phyloP scores from a whole-genome alignment of 2,113 vertebrate species.

The Mustela nigripes region DNA sequence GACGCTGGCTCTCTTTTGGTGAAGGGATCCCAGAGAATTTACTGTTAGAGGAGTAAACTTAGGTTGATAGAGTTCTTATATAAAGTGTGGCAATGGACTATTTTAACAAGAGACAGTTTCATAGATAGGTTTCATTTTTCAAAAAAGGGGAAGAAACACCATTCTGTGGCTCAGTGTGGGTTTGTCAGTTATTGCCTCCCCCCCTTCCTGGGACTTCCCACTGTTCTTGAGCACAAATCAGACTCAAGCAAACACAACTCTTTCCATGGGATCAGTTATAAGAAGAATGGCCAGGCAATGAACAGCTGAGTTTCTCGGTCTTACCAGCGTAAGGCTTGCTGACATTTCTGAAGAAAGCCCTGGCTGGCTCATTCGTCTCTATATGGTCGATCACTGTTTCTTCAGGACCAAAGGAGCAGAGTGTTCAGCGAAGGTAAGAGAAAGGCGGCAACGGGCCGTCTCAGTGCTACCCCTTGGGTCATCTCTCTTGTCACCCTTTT shows the following conservation, averaged over 20 bases:
- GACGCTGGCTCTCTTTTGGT: not conserved
- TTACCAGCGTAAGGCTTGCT: constrained; percentile 46
- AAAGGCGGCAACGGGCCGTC: not conserved
- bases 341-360: constrained; percentile 62
- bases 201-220: constrained; percentile 86
- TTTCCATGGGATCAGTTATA: constrained; percentile 74
- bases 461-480: not conserved
- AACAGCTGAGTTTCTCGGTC: constrained; percentile 22
- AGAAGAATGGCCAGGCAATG: constrained; percentile 74
- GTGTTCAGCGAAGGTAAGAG: constrained; percentile 86
- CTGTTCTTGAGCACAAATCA: constrained; percentile 75
- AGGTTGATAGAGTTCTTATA: not conserved
- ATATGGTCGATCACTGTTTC: constrained; percentile 33
- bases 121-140: constrained; percentile 86
- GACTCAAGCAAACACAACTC: constrained; percentile 73
- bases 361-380: constrained; percentile 58
- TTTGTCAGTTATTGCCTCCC: constrained; percentile 82
- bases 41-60: not conserved
- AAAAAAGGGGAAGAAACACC: constrained; percentile 88
- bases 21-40: not conserved
- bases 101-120: constrained; percentile 85
- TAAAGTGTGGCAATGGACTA: constrained; percentile 72
- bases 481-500: constrained; percentile 23
- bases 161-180: constrained; percentile 76
- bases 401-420: constrained; percentile 9